phyloP scores from a whole-genome alignment of 2,797 vertebrate species.

The Dallia pectoralis region DNA sequence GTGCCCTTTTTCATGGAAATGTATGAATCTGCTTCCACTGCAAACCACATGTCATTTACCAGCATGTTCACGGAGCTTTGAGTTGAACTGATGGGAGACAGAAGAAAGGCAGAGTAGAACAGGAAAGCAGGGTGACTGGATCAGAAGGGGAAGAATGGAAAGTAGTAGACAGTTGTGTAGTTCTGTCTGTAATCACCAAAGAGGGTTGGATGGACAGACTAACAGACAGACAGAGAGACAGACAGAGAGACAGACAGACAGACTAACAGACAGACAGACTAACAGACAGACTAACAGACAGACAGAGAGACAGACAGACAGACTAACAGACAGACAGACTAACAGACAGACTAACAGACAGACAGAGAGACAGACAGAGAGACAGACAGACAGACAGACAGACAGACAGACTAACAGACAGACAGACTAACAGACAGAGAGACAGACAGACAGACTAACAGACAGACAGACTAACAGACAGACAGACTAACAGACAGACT shows the following conservation, averaged over 20 bases:
- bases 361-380: too few relatives aligned
- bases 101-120: background rate
- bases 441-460: too few relatives aligned
- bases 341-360: too few relatives aligned
- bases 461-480: constrained; percentile 1
- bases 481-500: constrained; percentile 4
- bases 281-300: constrained; percentile 10
- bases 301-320: constrained; percentile 17
- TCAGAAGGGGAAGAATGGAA: too few relatives aligned
- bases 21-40: constrained; percentile 64
- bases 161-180: too few relatives aligned
- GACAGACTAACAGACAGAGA: constrained; percentile 15
- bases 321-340: constrained; percentile 12
- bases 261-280: too few relatives aligned
- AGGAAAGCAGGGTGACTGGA: background rate
- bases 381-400: constrained; percentile 19
- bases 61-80: constrained; percentile 65
- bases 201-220: constrained; percentile 62
- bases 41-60: constrained; percentile 70
- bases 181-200: constrained; percentile 59
- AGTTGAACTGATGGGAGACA: constrained; percentile 67
- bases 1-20: constrained; percentile 69
- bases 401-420: constrained; percentile 4
- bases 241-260: constrained; percentile 1
- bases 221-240: too few relatives aligned